Base-by-base conservation (phyloP, 1,140 invertebrate genomes). In the Globodera rostochiensis region DNA sequence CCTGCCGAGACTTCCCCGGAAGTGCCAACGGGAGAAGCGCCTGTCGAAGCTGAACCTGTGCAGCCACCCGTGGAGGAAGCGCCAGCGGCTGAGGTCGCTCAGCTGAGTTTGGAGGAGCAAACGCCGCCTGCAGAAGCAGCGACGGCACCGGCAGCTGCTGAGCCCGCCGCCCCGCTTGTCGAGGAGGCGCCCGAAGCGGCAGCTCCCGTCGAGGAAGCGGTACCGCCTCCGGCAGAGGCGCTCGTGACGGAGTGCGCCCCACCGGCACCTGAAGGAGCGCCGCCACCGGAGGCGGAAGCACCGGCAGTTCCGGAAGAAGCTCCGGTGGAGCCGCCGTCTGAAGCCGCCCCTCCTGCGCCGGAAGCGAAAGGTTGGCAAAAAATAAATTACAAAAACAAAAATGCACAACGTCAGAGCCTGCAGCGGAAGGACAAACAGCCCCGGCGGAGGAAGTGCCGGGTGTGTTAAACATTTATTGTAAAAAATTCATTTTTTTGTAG, bases 31-130 rank as follows among this genome's bases (percentile, higher is more conserved):
- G 70, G 49, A 15, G 78, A 71, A 13, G 66, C 45, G 13, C 71
- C 78, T 47, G 11, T 57, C 21, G 73, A 74, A 77, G n/a, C 50
- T 19, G 73, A 74, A 77, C n/a, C 50, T 19, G 75, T 50, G 47
- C 9, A 21, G n/a, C 74, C 7, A 15, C 57, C 75, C 15, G 36
- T 57, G 4, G 75, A n/a, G n/a, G 75, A 77, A 47, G 75, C 9
- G 67, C 50, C 74, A 13, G 15, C 49, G n/a, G 13, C 13, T 46
- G 75, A 77, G 15, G 53, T 36, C n/a, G 36, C 15, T 73, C 49
- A 47, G 7, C 21, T 47, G 9, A 74, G 36, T 47, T 47, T 45
- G 21, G 60, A 74, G 4, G 25, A 74, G 21, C 60, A 36, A 11
- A 9, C 25, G 15, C n/a, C 60, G 47, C 67, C 70, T 19, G 70